Conservation (phyloP, 2,888 invertebrate genomes). For the Paralinhomoeus sp. region DNA sequence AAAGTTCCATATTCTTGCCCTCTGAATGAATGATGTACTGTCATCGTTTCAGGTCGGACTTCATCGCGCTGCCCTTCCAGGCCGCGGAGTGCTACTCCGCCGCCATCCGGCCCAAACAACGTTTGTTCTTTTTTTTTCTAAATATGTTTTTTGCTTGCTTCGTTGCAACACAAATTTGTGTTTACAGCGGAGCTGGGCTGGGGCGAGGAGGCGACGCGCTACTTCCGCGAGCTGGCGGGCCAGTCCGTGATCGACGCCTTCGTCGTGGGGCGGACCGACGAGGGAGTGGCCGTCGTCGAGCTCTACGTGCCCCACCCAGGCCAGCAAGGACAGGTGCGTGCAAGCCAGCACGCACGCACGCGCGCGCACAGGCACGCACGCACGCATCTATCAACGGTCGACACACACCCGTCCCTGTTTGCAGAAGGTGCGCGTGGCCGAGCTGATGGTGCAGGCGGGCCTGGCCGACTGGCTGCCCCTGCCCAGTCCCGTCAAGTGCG, state of each 20-base stretch:
- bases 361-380: no score
- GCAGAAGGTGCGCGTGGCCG: background rate
- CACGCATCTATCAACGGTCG: no score
- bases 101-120: slow-evolving; percentile 45
- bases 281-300: slow-evolving; percentile 2
- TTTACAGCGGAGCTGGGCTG: background rate
- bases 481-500: no score
- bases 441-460: background rate
- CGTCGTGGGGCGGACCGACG: background rate
- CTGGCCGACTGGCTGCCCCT: background rate
- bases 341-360: background rate
- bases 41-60: slow-evolving; percentile 45
- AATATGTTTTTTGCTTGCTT: background rate
- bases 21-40: no score
- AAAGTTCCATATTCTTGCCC: no score
- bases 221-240: background rate
- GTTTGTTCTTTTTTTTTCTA: background rate
- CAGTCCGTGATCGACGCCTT: slow-evolving; percentile 2
- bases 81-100: slow-evolving; percentile 79
- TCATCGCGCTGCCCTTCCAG: slow-evolving; percentile 83
- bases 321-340: background rate
- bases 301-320: background rate
- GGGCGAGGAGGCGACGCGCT: slow-evolving; percentile 1
- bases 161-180: background rate
- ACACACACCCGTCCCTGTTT: no score